Evolutionary conservation across 2,113 vertebrate species (phyloP).

Genomic region (Colaptes auratus): DNA sequence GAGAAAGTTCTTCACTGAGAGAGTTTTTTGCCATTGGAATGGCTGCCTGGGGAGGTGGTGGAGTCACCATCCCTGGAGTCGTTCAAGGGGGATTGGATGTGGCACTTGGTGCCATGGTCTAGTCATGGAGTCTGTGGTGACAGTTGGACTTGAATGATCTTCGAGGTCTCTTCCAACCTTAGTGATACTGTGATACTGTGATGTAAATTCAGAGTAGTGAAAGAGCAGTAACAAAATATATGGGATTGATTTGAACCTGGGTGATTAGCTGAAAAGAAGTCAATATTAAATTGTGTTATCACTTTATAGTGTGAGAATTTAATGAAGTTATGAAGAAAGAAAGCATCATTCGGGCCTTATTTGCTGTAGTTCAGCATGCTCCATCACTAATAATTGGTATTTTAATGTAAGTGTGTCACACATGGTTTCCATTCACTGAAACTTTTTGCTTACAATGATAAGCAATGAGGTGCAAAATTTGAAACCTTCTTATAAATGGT

Average conservation of each 20-base stretch:
- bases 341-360: background rate
- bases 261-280: too few species aligned
- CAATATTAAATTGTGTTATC: background rate
- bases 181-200: too few species aligned
- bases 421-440: background rate
- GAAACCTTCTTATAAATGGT: background rate
- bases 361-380: background rate
- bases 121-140: too few species aligned
- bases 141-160: too few species aligned
- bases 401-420: background rate
- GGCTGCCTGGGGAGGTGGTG: too few species aligned
- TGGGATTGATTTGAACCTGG: background rate
- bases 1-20: too few species aligned
- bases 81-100: too few species aligned
- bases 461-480: background rate
- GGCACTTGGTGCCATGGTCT: too few species aligned
- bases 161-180: too few species aligned
- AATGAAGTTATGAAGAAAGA: background rate
- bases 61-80: too few species aligned
- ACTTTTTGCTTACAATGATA: background rate
- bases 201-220: background rate
- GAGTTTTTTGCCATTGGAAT: too few species aligned
- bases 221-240: background rate
- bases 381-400: background rate
- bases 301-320: background rate